Evolutionary conservation across 2,888 invertebrate genomes (phyloP).

Genomic region (Molanna angustata): DNA sequence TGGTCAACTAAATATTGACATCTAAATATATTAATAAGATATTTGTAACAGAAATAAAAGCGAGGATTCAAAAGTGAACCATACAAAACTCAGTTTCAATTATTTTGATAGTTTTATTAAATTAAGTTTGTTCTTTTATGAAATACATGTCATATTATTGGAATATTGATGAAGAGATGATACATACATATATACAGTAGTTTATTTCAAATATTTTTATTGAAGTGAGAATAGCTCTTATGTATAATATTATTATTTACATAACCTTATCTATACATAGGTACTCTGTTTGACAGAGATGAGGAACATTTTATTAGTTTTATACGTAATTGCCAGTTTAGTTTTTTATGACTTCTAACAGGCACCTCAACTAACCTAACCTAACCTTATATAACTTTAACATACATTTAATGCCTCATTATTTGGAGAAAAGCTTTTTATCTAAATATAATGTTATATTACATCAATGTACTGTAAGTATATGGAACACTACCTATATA

Average conservation of each 20-base stretch:
- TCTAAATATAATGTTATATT: not conserved
- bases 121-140: slow-evolving; percentile 11
- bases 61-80: slow-evolving; percentile 11
- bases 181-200: too few relatives aligned
- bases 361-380: too few relatives aligned
- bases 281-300: slow-evolving; percentile 33
- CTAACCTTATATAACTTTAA: too few relatives aligned
- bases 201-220: too few relatives aligned
- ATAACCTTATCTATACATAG: too few relatives aligned
- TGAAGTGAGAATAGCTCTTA: too few relatives aligned
- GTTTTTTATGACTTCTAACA: too few relatives aligned
- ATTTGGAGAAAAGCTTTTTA: not conserved
- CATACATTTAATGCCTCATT: not conserved
- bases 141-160: not conserved
- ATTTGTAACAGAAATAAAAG: not conserved
- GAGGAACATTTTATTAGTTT: slow-evolving; percentile 31
- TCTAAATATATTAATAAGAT: not conserved
- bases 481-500: too few relatives aligned
- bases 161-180: not conserved
- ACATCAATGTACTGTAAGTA: too few relatives aligned
- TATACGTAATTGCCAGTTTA: too few relatives aligned
- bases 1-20: too few relatives aligned
- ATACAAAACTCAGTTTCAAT: slow-evolving; percentile 10
- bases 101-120: slow-evolving; percentile 24
- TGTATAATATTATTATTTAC: not conserved